A percentile compares a stretch with the other conserved stretches of the same genome.
Evolutionary conservation across 2,797 vertebrate genomes (phyloP).

Genomic region (Delichon dasypus): DNA sequence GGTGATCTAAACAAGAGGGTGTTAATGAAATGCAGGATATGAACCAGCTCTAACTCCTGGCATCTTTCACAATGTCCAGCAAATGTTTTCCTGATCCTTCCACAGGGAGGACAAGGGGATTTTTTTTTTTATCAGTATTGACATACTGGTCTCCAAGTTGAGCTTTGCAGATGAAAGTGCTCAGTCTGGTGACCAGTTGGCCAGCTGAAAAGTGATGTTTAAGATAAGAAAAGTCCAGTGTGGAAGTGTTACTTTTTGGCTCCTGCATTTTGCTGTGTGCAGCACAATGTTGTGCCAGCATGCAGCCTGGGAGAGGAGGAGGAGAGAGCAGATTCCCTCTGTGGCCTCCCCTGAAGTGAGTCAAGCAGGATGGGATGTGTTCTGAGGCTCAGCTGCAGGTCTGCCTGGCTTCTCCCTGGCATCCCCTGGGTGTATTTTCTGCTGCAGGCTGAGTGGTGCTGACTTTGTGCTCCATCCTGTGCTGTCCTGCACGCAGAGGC

Average conservation of each 20-base stretch:
- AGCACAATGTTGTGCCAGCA: neutral
- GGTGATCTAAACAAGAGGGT: neutral
- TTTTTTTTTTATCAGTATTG: neutral
- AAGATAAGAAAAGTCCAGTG: neutral
- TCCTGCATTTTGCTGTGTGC: neutral
- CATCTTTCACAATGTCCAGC: neutral
- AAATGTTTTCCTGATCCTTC: neutral
- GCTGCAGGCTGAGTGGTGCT: neutral
- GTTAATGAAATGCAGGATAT: neutral
- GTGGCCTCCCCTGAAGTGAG: neutral
- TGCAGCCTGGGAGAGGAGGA: neutral
- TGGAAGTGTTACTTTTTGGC: neutral
- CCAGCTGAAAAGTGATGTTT: neutral
- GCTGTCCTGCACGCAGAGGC: neutral
- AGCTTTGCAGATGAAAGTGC: neutral
- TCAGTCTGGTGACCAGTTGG: neutral
- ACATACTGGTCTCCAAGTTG: neutral
- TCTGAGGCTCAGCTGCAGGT: neutral
- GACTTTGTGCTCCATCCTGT: neutral
- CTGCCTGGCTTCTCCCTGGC: neutral
- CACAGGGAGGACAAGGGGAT: neutral
- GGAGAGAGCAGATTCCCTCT: neutral
- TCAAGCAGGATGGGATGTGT: neutral
- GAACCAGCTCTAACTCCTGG: neutral
- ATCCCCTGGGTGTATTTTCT: neutral